phyloP scores from a whole-genome alignment of 2,888 invertebrate species.

The Plemyria rubiginata region DNA sequence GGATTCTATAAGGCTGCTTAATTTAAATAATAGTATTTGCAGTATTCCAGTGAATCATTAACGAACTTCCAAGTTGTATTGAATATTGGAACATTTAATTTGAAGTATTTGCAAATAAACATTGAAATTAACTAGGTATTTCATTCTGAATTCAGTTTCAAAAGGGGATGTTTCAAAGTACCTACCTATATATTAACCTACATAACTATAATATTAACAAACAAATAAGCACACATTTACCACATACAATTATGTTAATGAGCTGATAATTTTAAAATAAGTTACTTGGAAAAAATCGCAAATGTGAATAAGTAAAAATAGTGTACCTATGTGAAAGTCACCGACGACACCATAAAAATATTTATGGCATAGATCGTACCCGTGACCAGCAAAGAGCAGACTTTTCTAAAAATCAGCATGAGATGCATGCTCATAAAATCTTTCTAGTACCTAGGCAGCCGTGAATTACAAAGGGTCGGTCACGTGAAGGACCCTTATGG shows the following conservation, averaged over 20 bases:
- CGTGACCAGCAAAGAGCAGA: background rate
- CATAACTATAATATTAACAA: too few species aligned
- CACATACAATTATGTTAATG: too few species aligned
- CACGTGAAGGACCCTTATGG: constrained; percentile 32
- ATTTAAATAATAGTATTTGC: too few species aligned
- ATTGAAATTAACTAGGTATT: background rate
- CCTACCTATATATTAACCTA: too few species aligned
- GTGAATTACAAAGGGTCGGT: constrained; percentile 34
- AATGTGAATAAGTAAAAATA: too few species aligned
- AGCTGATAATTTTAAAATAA: too few species aligned
- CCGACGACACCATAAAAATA: background rate
- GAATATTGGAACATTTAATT: background rate
- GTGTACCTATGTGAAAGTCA: too few species aligned
- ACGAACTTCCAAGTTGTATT: constrained; percentile 6
- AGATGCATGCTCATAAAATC: background rate
- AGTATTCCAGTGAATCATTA: constrained; percentile 4
- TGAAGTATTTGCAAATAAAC: background rate
- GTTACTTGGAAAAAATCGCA: too few species aligned
- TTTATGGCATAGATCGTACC: background rate
- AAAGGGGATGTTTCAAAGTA: too few species aligned
- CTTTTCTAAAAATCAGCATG: constrained; percentile 1
- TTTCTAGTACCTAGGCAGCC: constrained; percentile 10
- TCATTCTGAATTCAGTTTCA: background rate
- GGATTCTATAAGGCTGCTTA: constrained; percentile 7
- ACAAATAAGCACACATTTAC: too few species aligned